These are phyloP conservation scores for Zaprionus camerounensis DNA, from an alignment of 1,140 invertebrate species.

Conservation along the genomic window DNA sequence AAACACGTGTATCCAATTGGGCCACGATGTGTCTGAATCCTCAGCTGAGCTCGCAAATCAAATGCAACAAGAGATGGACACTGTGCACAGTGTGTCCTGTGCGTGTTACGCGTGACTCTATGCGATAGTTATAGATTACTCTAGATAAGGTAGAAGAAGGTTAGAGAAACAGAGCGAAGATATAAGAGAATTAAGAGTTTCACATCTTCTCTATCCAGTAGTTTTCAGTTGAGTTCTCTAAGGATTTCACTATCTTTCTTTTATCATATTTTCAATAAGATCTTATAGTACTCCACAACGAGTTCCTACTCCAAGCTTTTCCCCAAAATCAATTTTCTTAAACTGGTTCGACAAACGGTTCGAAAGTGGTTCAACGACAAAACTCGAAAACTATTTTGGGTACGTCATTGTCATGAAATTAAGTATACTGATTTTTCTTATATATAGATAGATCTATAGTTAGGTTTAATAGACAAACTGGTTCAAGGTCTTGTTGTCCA, in stretches of 20 bases:
- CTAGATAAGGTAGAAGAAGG: too few species aligned
- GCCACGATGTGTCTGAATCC: slow-evolving; percentile 14
- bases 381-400: not conserved
- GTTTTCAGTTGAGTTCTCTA: not conserved
- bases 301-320: not conserved
- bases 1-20: slow-evolving; percentile 32
- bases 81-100: not conserved
- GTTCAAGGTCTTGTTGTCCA: not conserved
- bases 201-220: not conserved
- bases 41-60: not conserved
- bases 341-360: not conserved
- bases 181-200: not conserved
- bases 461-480: not conserved
- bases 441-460: not conserved
- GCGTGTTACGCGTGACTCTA: not conserved
- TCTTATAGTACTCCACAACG: too few species aligned
- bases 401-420: not conserved
- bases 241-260: not conserved
- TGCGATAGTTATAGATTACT: slow-evolving; percentile 7
- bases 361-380: not conserved
- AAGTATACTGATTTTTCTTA: not conserved
- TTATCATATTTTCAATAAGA: too few species aligned
- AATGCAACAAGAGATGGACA: slow-evolving; percentile 8
- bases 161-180: not conserved
- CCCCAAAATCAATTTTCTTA: not conserved